These are phyloP conservation scores for Brachyptera risi DNA, from an alignment of 2,888 invertebrate genomes.

Conservation along the genomic window DNA sequence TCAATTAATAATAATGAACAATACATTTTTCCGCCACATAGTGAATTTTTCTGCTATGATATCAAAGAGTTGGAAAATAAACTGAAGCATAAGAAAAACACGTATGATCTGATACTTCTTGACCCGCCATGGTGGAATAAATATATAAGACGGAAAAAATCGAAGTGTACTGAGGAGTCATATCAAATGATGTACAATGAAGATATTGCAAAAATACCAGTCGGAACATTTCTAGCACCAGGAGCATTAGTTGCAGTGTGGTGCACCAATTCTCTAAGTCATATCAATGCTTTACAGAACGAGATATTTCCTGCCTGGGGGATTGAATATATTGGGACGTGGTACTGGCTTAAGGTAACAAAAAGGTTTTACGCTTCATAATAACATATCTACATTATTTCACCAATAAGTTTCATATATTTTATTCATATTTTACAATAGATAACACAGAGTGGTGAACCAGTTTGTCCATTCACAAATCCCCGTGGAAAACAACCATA, in stretches of 20 bases:
- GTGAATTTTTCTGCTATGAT: slow-evolving; percentile 64
- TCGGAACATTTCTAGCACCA: slow-evolving; percentile 56
- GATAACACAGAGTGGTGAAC: slow-evolving; percentile 64
- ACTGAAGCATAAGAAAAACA: neutral
- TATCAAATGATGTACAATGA: slow-evolving; percentile 77
- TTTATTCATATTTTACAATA: slow-evolving; percentile 38
- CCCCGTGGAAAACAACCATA: slow-evolving; percentile 80
- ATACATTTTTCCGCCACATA: slow-evolving; percentile 64
- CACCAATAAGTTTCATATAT: neutral
- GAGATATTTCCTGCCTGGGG: slow-evolving; percentile 78
- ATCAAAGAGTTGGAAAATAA: slow-evolving; percentile 46
- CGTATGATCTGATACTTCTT: slow-evolving; percentile 75
- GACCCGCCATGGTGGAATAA: slow-evolving; percentile 98
- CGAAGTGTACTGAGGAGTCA: slow-evolving; percentile 49
- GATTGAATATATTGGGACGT: slow-evolving; percentile 63
- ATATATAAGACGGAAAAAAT: slow-evolving; percentile 77
- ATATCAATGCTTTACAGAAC: slow-evolving; percentile 62
- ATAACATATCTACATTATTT: neutral
- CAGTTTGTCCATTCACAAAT: slow-evolving; percentile 62
- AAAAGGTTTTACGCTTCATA: neutral
- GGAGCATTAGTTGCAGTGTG: slow-evolving; percentile 77
- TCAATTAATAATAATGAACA: slow-evolving; percentile 47
- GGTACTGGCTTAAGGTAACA: slow-evolving; percentile 89
- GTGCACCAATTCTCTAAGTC: slow-evolving; percentile 83
- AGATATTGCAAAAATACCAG: slow-evolving; percentile 66